These are phyloP conservation scores for human DNA, from an alignment of 2,113 vertebrate genomes.

Conservation along the genomic window GRCh38 chr2:72228001-72228500, in stretches of 20 bases:
- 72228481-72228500: too few species aligned
- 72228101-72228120: neutral
- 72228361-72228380: too few species aligned
- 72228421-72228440: too few species aligned
- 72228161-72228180: neutral
- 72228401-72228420: too few species aligned
- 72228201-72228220: neutral
- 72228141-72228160: neutral
- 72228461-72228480: too few species aligned
- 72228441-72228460: too few species aligned
- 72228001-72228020: neutral
- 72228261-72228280: neutral
- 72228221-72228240: neutral
- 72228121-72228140: neutral
- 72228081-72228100: neutral
- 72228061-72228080: neutral
- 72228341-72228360: too few species aligned
- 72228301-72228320: too few species aligned
- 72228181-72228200: neutral
- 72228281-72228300: too few species aligned
- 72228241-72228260: neutral
- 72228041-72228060: neutral
- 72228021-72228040: neutral
- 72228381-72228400: too few species aligned
- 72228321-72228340: too few species aligned